Evolutionary conservation across 1,140 invertebrate genomes (phyloP), one percentile per base, ranked within the genome.

Genomic region (Sitophilus oryzae): DNA sequence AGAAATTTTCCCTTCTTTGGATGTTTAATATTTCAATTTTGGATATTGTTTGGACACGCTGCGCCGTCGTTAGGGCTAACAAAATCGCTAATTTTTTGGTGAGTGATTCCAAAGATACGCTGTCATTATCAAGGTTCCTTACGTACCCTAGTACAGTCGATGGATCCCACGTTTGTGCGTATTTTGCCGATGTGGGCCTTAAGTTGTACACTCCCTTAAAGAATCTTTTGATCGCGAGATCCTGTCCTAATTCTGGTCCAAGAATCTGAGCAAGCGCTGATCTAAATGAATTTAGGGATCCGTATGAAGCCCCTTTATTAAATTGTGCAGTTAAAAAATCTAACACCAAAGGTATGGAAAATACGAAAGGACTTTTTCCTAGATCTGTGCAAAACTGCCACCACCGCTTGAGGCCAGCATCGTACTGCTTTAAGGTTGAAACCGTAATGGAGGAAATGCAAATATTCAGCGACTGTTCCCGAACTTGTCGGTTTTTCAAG

Each of bases 191-290:
- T 36, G 1, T 20, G 8, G 49, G 41, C 20, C 49, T 52, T 53
- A 52, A 25, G 15, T 10, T 0, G n/a, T 43, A 40, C 23, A 52
- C 19, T 45, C 41, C 41, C 2, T 21, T 25, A 19, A 51, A 51
- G 38, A 57, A 52, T 20, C 55, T 43, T 30, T 52, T 51, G 14
- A 56, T 18, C 36, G 47, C 30, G 18, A 52, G 52, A 46, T 52
- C 55, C 3, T 20, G 8, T 16, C 8, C 5, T n/a, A 52, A 5
- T 4, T 44, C 21, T 4, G 37, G 41, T 10, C 16, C 21, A 11
- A 23, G 4, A 14, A 56, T 44, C 43, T 42, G 25, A 9, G 54
- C 8, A 11, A 52, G 9, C 3, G 36, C 47, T 19, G 54, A 43
- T 16, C 30, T 41, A 20, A 19, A 43, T 19, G 49, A 56, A 25